phyloP scores from a whole-genome alignment of 2,113 vertebrate genomes.

The Saiga tatarica region DNA sequence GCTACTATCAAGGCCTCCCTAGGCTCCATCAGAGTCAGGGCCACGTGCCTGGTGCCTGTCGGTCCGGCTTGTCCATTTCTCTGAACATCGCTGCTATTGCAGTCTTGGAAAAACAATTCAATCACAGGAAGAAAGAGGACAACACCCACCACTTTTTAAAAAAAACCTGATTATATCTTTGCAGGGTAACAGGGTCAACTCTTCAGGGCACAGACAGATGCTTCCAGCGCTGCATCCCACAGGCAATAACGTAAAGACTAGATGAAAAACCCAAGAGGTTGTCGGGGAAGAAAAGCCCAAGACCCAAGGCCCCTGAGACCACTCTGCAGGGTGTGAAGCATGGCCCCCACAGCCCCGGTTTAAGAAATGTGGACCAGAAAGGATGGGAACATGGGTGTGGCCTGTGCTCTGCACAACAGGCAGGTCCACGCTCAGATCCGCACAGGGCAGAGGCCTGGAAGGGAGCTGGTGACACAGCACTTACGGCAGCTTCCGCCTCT shows the following conservation, averaged over 20 bases:
- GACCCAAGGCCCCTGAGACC: background rate
- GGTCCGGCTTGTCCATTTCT: background rate
- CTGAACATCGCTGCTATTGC: rapidly evolving
- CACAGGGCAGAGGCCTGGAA: rapidly evolving
- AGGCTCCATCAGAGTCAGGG: rapidly evolving
- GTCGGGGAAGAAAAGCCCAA: background rate
- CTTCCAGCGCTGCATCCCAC: rapidly evolving
- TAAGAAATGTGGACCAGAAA: rapidly evolving
- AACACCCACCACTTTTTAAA: no score
- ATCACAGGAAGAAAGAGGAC: background rate
- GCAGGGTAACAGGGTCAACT: background rate
- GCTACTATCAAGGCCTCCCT: rapidly evolving
- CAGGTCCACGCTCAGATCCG: rapidly evolving
- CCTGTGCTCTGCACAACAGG: rapidly evolving
- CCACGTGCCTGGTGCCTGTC: rapidly evolving
- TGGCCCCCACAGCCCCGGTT: rapidly evolving
- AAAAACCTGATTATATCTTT: background rate
- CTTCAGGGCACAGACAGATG: background rate
- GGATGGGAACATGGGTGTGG: rapidly evolving
- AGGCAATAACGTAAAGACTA: background rate
- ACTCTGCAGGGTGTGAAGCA: rapidly evolving
- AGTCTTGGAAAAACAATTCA: background rate
- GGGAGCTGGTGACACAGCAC: conserved; percentile 34
- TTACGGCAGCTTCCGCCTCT: conserved; percentile 95
- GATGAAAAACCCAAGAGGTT: rapidly evolving